These are phyloP conservation scores for Drosophila nigrodunni DNA, from an alignment of 1,140 invertebrate genomes.

Conservation along the genomic window DNA sequence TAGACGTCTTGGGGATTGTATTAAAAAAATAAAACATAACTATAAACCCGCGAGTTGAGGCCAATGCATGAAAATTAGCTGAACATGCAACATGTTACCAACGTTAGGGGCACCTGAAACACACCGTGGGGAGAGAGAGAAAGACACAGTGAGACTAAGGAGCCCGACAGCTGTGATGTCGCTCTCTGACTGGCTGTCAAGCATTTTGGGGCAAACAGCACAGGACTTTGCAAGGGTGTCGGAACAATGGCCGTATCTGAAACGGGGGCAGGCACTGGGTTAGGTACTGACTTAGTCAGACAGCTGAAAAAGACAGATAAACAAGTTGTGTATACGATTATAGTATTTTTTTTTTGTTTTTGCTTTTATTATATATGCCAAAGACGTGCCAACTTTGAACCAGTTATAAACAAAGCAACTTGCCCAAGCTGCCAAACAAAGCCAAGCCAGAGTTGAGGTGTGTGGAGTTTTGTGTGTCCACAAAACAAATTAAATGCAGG, in stretches of 20 bases:
- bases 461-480: conserved; percentile 70
- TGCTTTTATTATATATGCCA: conserved; percentile 63
- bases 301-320: conserved; percentile 77
- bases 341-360: conserved; percentile 33
- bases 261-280: conserved; percentile 27
- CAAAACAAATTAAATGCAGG: conserved; percentile 37
- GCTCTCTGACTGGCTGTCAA: conserved; percentile 57
- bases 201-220: conserved; percentile 40
- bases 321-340: conserved; percentile 56
- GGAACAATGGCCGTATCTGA: conserved; percentile 24
- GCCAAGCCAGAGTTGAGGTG: conserved; percentile 14
- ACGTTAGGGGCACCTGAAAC: conserved; percentile 13
- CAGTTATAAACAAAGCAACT: conserved; percentile 76
- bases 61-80: conserved; percentile 44
- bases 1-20: conserved; percentile 17
- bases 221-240: conserved; percentile 44
- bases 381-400: conserved; percentile 79
- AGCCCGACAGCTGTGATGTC: conserved; percentile 75
- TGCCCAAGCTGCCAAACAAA: conserved; percentile 53
- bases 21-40: conserved; percentile 64
- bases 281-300: conserved; percentile 6
- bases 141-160: conserved; percentile 57
- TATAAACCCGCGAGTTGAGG: conserved; percentile 53
- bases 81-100: conserved; percentile 41
- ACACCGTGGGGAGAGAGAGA: not conserved